Conservation (phyloP, 2,888 invertebrate species). For the Netelia fuscicornis region DNA sequence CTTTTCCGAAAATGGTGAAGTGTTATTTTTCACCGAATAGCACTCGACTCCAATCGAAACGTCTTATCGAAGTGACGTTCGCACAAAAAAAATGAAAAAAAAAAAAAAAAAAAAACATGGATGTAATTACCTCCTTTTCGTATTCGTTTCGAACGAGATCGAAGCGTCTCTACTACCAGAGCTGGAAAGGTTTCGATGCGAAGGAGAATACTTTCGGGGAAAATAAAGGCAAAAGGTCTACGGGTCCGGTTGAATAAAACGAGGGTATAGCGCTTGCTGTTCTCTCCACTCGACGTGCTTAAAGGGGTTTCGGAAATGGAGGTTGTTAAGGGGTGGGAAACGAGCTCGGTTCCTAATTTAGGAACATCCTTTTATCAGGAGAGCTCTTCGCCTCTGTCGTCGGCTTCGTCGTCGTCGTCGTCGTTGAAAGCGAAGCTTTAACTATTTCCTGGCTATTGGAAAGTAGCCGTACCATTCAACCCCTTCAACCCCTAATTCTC, state of each 20-base stretch:
- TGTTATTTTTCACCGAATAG: too few relatives aligned
- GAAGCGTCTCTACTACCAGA: background rate
- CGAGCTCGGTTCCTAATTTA: slow-evolving; percentile 46
- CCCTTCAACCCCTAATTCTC: background rate
- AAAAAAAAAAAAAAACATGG: background rate
- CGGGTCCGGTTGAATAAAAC: slow-evolving; percentile 7
- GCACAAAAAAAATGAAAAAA: too few relatives aligned
- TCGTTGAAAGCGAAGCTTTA: slow-evolving; percentile 39
- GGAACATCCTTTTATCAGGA: slow-evolving; percentile 43
- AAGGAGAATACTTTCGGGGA: background rate
- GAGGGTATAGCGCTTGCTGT: slow-evolving; percentile 4
- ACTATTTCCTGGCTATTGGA: slow-evolving; percentile 37
- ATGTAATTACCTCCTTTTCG: background rate
- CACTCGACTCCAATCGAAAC: too few relatives aligned
- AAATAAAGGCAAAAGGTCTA: background rate
- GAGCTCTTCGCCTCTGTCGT: slow-evolving; percentile 15
- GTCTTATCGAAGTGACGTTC: too few relatives aligned
- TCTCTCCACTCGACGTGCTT: background rate
- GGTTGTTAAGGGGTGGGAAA: slow-evolving; percentile 43
- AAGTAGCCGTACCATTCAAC: slow-evolving; percentile 15
- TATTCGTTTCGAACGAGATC: slow-evolving; percentile 1
- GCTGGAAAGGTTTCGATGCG: background rate
- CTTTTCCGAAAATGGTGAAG: too few relatives aligned
- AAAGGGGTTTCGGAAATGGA: slow-evolving; percentile 30
- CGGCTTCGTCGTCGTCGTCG: slow-evolving; percentile 4